These are phyloP conservation scores for Cossypha polioptera DNA, from an alignment of 2,797 vertebrate species.

Conservation along the genomic window DNA sequence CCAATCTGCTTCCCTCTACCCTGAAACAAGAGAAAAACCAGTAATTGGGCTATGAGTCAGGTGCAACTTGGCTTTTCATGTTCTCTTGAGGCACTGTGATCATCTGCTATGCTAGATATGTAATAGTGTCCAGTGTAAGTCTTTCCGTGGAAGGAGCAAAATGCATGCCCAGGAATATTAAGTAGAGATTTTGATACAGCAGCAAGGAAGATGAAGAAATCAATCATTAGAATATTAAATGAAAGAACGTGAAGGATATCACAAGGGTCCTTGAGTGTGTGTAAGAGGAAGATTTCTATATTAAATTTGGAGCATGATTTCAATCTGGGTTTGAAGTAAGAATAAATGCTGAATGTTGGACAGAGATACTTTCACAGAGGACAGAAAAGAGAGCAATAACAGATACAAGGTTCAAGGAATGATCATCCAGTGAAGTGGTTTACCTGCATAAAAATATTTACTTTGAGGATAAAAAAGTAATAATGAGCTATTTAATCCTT, in stretches of 20 bases:
- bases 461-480: not conserved
- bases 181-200: not conserved
- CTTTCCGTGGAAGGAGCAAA: not conserved
- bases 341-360: not conserved
- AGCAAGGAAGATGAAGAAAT: not conserved
- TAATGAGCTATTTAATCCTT: not conserved
- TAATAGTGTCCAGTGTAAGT: not conserved
- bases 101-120: not conserved
- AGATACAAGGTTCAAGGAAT: not conserved
- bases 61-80: not conserved
- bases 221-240: not conserved
- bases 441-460: not conserved
- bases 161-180: not conserved
- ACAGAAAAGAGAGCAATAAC: not conserved
- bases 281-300: not conserved
- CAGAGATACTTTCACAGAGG: not conserved
- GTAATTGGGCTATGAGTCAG: not conserved
- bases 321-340: not conserved
- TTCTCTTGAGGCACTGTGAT: not conserved
- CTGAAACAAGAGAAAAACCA: not conserved
- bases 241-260: not conserved
- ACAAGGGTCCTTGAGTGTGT: rapidly evolving
- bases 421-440: not conserved
- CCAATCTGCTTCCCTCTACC: not conserved
- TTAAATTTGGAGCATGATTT: not conserved